Evolutionary conservation across 2,888 invertebrate genomes (phyloP).

Genomic region (Sinohyriopsis cumingii): DNA sequence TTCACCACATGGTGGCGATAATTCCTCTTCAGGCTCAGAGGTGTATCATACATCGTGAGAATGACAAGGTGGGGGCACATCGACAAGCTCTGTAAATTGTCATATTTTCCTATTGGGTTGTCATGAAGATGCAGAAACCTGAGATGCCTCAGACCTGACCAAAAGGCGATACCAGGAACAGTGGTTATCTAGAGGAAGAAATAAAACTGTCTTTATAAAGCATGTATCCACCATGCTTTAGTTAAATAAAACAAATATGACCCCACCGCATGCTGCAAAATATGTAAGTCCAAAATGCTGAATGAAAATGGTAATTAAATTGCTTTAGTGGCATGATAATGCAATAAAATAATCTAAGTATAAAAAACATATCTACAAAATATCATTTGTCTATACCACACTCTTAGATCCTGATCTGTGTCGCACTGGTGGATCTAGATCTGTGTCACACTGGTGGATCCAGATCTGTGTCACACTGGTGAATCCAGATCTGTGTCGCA

Average conservation of each 20-base stretch:
- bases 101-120: conserved; percentile 69
- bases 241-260: not conserved
- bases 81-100: conserved; percentile 64
- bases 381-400: too few relatives aligned
- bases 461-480: too few relatives aligned
- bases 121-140: conserved; percentile 69
- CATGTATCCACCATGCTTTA: too few relatives aligned
- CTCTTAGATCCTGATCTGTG: too few relatives aligned
- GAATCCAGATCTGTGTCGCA: too few relatives aligned
- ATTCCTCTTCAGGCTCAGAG: conserved; percentile 67
- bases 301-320: too few relatives aligned
- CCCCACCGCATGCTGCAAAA: not conserved
- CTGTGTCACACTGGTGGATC: too few relatives aligned
- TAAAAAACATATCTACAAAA: too few relatives aligned
- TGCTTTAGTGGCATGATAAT: too few relatives aligned
- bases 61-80: conserved; percentile 53
- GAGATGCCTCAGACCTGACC: conserved; percentile 62
- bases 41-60: conserved; percentile 70
- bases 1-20: conserved; percentile 71
- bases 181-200: conserved; percentile 55
- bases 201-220: not conserved
- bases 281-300: too few relatives aligned
- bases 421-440: too few relatives aligned
- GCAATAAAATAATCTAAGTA: too few relatives aligned
- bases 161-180: conserved; percentile 65